phyloP scores from a whole-genome alignment of 2,888 invertebrate genomes.

The Melipona beecheii region DNA sequence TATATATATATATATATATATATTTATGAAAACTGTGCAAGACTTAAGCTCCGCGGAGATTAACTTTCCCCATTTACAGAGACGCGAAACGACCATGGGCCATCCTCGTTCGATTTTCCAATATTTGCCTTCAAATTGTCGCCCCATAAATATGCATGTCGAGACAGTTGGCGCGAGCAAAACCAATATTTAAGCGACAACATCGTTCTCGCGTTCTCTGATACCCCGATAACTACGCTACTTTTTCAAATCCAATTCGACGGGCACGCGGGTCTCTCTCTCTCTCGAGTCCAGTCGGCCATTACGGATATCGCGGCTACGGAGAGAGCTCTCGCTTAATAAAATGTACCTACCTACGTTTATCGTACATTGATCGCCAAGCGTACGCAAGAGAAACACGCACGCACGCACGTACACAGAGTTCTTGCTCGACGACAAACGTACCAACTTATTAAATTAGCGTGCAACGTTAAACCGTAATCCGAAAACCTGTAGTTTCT shows the following conservation, averaged over 20 bases:
- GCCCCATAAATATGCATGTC: slow-evolving; percentile 46
- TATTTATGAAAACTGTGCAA: neutral
- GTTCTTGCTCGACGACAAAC: neutral
- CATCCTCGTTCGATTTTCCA: slow-evolving; percentile 29
- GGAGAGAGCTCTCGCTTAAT: neutral
- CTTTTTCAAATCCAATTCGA: slow-evolving; percentile 18
- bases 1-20: neutral
- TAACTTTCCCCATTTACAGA: slow-evolving; percentile 46
- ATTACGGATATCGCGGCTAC: neutral
- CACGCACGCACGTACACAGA: too few species aligned
- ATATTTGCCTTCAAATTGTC: slow-evolving; percentile 44
- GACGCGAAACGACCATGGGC: slow-evolving; percentile 20
- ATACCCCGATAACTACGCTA: slow-evolving; percentile 26
- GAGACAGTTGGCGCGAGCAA: slow-evolving; percentile 29
- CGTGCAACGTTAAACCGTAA: neutral
- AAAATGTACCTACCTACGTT: too few species aligned
- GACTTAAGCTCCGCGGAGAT: slow-evolving; percentile 22
- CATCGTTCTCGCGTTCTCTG: slow-evolving; percentile 25
- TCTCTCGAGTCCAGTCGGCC: neutral
- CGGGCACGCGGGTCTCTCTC: neutral
- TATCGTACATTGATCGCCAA: too few species aligned
- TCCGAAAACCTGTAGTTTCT: neutral
- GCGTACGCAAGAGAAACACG: too few species aligned
- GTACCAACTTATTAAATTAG: neutral
- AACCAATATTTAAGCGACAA: slow-evolving; percentile 49